Percentiles rank a stretch among this genome's conserved stretches.
Evolutionary conservation across 1,140 invertebrate species (phyloP).

Genomic region (Monomorium pharaonis): DNA sequence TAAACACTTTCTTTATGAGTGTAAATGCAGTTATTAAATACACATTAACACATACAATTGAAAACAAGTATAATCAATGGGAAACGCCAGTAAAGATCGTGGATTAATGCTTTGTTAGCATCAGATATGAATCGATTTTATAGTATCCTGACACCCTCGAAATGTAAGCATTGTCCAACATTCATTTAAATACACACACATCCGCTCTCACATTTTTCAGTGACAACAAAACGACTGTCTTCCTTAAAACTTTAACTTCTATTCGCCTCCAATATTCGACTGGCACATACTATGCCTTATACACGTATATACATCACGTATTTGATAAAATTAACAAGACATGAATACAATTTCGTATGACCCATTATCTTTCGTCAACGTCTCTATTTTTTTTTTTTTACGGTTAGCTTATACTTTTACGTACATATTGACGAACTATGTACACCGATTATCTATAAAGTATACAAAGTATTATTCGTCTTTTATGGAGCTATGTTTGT

Average conservation of each 20-base stretch:
- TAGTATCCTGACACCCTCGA: slow-evolving; percentile 8
- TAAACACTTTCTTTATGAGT: too few relatives aligned
- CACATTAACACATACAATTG: neutral
- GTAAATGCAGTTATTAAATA: slow-evolving; percentile 2
- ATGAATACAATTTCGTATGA: slow-evolving; percentile 35
- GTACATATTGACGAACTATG: slow-evolving; percentile 23
- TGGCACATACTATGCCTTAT: slow-evolving; percentile 22
- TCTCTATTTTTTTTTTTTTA: neutral
- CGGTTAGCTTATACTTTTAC: neutral
- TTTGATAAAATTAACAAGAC: slow-evolving; percentile 45
- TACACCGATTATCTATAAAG: slow-evolving; percentile 37
- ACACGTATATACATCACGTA: slow-evolving; percentile 38
- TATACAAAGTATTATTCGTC: slow-evolving; percentile 47
- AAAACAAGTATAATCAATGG: neutral
- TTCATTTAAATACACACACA: slow-evolving; percentile 5
- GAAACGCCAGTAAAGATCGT: neutral
- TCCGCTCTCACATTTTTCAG: neutral
- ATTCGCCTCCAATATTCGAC: neutral
- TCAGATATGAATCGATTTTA: slow-evolving; percentile 25
- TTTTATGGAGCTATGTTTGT: neutral
- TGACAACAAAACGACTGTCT: slow-evolving; percentile 4
- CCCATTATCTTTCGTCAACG: neutral
- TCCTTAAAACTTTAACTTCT: slow-evolving; percentile 26
- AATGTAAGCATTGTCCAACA: neutral
- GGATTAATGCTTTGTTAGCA: neutral